phyloP scores from a whole-genome alignment of 2,888 invertebrate genomes.

The Andrena minutula region DNA sequence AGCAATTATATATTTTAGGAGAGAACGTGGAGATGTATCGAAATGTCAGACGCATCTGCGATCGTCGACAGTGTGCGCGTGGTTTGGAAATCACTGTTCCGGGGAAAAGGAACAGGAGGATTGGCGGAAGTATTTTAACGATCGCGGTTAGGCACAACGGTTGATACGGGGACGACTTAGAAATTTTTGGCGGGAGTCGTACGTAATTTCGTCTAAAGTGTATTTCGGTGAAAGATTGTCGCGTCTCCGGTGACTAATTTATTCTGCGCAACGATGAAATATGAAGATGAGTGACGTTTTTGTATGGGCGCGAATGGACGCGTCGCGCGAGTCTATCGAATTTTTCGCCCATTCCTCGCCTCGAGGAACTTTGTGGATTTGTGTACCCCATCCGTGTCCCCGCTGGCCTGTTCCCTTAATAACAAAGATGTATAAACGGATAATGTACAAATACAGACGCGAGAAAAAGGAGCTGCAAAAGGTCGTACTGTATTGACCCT shows the following conservation, averaged over 20 bases:
- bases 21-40: neutral
- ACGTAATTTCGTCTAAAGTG: constrained; percentile 15
- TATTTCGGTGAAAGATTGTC: constrained; percentile 24
- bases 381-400: constrained; percentile 46
- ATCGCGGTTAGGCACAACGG: neutral
- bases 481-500: neutral
- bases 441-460: constrained; percentile 57
- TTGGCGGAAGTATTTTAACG: neutral
- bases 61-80: neutral
- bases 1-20: neutral
- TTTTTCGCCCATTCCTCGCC: constrained; percentile 36
- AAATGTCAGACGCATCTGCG: constrained; percentile 1
- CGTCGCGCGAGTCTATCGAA: constrained; percentile 41
- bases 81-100: constrained; percentile 38
- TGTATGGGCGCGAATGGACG: constrained; percentile 44
- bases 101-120: neutral
- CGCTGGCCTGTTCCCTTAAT: constrained; percentile 30
- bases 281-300: constrained; percentile 68
- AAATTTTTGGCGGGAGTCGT: neutral
- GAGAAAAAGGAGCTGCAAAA: constrained; percentile 31
- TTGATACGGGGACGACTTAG: neutral
- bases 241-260: constrained; percentile 39
- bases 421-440: constrained; percentile 59
- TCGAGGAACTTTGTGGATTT: constrained; percentile 52
- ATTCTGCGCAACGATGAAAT: constrained; percentile 58